A percentile compares a stretch with the other conserved stretches of the same genome.
These are phyloP conservation scores for Morbakka virulenta DNA, from an alignment of 30 jellyfish, hydroid and myxozoan genomes.

Conservation along the genomic window DNA sequence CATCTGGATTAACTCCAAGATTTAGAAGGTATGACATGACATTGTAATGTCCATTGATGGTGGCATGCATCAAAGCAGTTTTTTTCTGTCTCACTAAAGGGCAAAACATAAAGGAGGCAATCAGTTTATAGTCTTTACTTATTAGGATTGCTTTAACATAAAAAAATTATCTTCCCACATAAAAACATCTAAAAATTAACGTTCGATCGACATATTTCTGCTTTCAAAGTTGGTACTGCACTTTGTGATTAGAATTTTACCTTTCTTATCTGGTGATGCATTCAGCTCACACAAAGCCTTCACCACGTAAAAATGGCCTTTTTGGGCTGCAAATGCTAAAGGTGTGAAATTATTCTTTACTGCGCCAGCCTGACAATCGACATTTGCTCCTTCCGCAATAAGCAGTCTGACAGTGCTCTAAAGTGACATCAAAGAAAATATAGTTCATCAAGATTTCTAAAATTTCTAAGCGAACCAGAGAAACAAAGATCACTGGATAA, in stretches of 20 bases:
- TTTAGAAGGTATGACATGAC: conserved; percentile 56
- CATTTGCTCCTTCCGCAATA: conserved; percentile 57
- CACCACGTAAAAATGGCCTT: conserved; percentile 66
- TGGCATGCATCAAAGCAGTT: conserved; percentile 66
- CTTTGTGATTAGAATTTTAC: too few relatives aligned
- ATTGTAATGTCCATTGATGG: conserved; percentile 66
- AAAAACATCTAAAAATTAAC: not conserved
- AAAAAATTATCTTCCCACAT: not conserved
- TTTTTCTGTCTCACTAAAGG: conserved; percentile 57
- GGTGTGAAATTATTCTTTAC: conserved; percentile 60
- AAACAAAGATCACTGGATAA: not conserved
- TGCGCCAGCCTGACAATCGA: conserved; percentile 55
- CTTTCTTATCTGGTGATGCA: conserved; percentile 71
- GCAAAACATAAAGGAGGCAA: not conserved
- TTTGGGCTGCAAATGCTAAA: conserved; percentile 51
- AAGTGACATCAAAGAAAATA: not conserved
- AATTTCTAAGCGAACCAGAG: too few relatives aligned
- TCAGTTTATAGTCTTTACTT: not conserved
- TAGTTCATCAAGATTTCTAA: too few relatives aligned
- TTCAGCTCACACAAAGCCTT: conserved; percentile 59
- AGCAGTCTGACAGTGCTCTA: conserved; percentile 59
- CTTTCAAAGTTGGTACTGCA: too few relatives aligned
- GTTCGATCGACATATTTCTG: too few relatives aligned
- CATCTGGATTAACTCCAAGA: conserved; percentile 76
- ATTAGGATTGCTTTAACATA: not conserved